Evolutionary conservation across 2,888 invertebrate genomes (phyloP).

Genomic region (Dysmachus trigonus): DNA sequence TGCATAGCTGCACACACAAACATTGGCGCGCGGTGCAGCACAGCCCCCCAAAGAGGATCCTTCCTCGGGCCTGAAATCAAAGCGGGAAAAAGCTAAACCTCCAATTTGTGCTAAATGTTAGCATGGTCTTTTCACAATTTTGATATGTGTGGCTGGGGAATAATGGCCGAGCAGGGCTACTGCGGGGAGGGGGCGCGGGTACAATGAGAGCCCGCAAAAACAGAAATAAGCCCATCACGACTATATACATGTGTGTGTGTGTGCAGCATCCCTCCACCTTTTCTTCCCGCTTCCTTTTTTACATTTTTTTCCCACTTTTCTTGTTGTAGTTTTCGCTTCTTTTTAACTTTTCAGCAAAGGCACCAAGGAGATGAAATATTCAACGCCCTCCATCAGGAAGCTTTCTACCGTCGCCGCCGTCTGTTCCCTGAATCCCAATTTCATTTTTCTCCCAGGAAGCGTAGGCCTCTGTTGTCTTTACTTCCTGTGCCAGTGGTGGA

Average conservation of each 20-base stretch:
- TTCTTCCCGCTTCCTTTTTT: not conserved
- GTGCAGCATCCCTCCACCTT: not conserved
- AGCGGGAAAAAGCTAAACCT: slow-evolving; percentile 23
- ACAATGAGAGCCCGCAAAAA: slow-evolving; percentile 7
- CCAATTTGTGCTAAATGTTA: slow-evolving; percentile 33
- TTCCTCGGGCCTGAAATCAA: not conserved
- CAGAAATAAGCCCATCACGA: slow-evolving; percentile 23
- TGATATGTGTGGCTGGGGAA: slow-evolving; percentile 38
- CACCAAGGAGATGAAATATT: not conserved
- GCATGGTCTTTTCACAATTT: slow-evolving; percentile 30
- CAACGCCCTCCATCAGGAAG: not conserved
- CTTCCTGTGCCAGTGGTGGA: not conserved
- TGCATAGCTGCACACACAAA: not conserved
- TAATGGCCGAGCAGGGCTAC: not conserved
- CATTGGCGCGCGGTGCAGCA: not conserved
- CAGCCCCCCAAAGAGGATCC: not conserved
- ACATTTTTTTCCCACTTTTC: not conserved
- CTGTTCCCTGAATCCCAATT: not conserved
- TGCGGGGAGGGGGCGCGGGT: not conserved
- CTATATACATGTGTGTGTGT: not conserved
- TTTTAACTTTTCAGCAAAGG: not conserved
- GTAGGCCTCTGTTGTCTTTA: not conserved
- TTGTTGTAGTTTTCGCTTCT: not conserved
- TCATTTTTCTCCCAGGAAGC: not conserved
- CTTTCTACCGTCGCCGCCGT: not conserved